Evolutionary conservation across 2,888 invertebrate genomes (phyloP).

Genomic region (Desoria tigrina): DNA sequence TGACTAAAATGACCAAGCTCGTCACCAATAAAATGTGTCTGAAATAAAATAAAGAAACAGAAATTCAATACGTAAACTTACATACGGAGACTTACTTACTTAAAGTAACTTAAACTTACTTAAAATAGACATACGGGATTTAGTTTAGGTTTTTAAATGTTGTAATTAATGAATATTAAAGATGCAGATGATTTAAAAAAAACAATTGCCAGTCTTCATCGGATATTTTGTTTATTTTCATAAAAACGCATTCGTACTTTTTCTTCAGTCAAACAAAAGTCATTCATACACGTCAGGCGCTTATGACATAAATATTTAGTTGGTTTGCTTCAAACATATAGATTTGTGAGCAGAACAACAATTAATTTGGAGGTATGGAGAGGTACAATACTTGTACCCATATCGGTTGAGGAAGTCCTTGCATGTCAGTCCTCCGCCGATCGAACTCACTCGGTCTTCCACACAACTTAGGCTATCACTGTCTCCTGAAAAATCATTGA

Average conservation of each 20-base stretch:
- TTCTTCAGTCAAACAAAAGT: constrained; percentile 18
- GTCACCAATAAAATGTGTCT: no score
- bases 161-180: no score
- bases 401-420: constrained; percentile 58
- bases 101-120: no score
- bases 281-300: constrained; percentile 9
- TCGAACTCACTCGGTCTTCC: constrained; percentile 49
- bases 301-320: constrained; percentile 19
- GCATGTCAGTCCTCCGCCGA: constrained; percentile 57
- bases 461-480: constrained; percentile 27
- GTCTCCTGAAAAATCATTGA: constrained; percentile 28
- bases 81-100: no score
- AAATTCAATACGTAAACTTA: no score
- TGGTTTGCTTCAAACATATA: constrained; percentile 30
- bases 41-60: no score
- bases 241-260: constrained; percentile 5
- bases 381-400: constrained; percentile 59
- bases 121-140: no score
- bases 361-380: constrained; percentile 59
- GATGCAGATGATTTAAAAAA: no score
- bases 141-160: no score
- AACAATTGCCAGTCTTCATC: no score
- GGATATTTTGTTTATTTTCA: constrained; percentile 14
- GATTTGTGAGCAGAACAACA: constrained; percentile 58
- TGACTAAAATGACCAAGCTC: no score